Evolutionary conservation across 2,113 vertebrate genomes (phyloP).

Genomic region (Lethenteron camtschaticum): DNA sequence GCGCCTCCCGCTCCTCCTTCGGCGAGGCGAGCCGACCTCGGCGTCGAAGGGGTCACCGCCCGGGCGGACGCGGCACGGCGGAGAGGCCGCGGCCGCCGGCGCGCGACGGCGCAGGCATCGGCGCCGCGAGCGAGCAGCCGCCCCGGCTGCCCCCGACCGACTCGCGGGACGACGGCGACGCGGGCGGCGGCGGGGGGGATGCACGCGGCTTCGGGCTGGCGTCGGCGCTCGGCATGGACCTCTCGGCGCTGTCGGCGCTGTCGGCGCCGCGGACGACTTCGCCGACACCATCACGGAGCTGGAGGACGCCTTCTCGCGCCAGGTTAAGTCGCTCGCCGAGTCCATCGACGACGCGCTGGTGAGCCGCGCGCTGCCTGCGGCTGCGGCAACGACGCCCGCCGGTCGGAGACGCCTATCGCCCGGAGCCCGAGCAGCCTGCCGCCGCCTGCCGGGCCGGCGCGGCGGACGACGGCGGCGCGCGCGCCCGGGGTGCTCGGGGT

Average conservation of each 20-base stretch:
- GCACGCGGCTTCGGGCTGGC: slow-evolving; percentile 8
- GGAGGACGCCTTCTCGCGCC: slow-evolving; percentile 65
- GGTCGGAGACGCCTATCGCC: too few species aligned
- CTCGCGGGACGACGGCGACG: slow-evolving; percentile 18
- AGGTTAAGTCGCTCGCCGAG: slow-evolving; percentile 66
- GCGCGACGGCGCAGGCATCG: too few species aligned
- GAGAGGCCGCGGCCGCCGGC: slow-evolving; percentile 17
- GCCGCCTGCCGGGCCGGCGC: too few species aligned
- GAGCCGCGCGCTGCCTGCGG: slow-evolving; percentile 45
- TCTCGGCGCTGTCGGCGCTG: slow-evolving; percentile 33
- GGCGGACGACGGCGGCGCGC: too few species aligned
- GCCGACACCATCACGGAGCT: slow-evolving; percentile 40
- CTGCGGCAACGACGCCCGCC: not conserved
- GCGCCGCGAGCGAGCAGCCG: too few species aligned
- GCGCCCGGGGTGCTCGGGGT: too few species aligned
- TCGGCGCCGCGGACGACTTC: slow-evolving; percentile 32
- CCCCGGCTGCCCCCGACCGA: too few species aligned
- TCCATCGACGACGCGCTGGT: slow-evolving; percentile 60
- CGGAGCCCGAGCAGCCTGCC: too few species aligned
- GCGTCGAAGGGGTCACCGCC: slow-evolving; percentile 41
- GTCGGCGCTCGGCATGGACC: slow-evolving; percentile 13
- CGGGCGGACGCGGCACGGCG: slow-evolving; percentile 23
- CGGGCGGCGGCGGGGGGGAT: slow-evolving; percentile 18
- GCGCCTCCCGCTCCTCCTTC: slow-evolving; percentile 17
- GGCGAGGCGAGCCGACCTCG: slow-evolving; percentile 33